Evolutionary conservation across 2,888 invertebrate genomes (phyloP), one percentile per base, ranked within the genome.

Genomic region (Synergus itoensis): DNA sequence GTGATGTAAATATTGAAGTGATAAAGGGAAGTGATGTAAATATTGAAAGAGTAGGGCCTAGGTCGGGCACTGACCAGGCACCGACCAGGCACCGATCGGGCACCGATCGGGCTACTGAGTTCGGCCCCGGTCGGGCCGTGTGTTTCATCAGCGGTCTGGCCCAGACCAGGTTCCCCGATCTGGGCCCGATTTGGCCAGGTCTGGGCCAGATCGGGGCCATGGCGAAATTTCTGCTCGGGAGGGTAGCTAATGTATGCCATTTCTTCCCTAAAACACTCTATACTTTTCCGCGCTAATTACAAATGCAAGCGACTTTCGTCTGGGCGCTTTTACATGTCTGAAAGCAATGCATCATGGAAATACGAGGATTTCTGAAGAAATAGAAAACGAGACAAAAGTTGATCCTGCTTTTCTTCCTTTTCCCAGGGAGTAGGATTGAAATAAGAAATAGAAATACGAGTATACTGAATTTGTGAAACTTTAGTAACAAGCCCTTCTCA

Each of bases 291-390:
- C 14, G 18, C 21, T 28, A 60, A 60, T 60, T 60, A 60, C 21
- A 21, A 60, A 60, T 60, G 60, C 60, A 21, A 60, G 21, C 21
- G 21, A 60, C 60, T 60, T 60, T 60, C 21, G 21, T 60, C 60
- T 28, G 5, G 60, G 21, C 53, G 60, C 21, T 60, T 60, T 60
- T 60, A 21, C 60, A 28, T 11, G 21, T 60, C 60, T 60, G 60
- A 60, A 60, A 60, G 60, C 60, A 60, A 60, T 60, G 21, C 21
- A 60, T 60, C 60, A 60, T 60, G 60, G 12, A 60, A 60, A 60
- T 28, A 60, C 21, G 60, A 60, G 60, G 21, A 60, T 60, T 60
- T 28, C 11, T 21, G 21, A 11, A 60, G 60, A 18, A 28, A 60
- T 60, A 21, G 21, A 60, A 28, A 60, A 21, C 60, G 21, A 60